Percentiles rank a stretch among this genome's conserved stretches.
Conservation (phyloP, 2,113 vertebrate genomes). For the Ciconia stormi region DNA sequence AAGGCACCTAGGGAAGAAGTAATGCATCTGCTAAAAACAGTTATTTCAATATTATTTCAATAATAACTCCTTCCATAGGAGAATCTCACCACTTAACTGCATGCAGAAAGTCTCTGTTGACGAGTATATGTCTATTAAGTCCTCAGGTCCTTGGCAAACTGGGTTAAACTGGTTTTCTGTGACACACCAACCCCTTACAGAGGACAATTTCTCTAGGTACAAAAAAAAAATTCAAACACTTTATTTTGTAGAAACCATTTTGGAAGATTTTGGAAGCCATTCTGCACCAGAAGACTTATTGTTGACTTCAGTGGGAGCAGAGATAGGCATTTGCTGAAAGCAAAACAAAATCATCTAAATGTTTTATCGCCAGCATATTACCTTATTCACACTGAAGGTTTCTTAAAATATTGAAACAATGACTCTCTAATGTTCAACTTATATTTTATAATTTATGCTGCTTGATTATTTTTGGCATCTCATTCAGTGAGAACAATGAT, state of each 20-base stretch:
- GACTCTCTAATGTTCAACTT: background rate
- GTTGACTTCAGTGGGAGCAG: background rate
- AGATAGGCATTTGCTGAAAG: background rate
- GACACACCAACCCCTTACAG: background rate
- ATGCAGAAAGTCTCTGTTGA: background rate
- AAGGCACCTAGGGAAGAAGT: background rate
- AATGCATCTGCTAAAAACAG: background rate
- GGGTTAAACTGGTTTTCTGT: background rate
- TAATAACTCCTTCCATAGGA: background rate
- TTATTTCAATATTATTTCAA: background rate
- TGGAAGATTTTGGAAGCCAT: background rate
- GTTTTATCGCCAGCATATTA: background rate
- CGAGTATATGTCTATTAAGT: background rate
- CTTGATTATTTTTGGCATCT: slow-evolving; percentile 8
- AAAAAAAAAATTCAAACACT: background rate
- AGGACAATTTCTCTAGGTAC: background rate
- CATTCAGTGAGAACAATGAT: background rate
- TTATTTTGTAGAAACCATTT: background rate
- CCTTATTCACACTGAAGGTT: background rate
- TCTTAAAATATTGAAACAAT: slow-evolving; percentile 10
- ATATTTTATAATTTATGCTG: slow-evolving; percentile 35
- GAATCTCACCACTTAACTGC: background rate
- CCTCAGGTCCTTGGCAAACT: background rate
- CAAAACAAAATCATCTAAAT: background rate
- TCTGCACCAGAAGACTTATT: background rate